Evolutionary conservation across 2,888 invertebrate genomes (phyloP).

Genomic region (Cerceris rybyensis): DNA sequence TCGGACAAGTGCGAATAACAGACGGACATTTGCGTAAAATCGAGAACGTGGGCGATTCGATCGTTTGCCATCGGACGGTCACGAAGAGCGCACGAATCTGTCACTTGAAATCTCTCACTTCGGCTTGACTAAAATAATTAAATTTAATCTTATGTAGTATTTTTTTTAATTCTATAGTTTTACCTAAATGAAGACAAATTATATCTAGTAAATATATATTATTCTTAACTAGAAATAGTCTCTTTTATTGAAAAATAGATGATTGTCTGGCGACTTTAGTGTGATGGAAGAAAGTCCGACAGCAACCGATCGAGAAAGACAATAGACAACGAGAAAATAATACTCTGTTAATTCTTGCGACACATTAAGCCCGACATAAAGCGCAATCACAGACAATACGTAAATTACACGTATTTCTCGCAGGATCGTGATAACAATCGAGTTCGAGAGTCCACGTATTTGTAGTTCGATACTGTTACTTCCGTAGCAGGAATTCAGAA

Average conservation of each 20-base stretch:
- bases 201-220: too few species aligned
- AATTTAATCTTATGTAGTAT: too few species aligned
- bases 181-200: too few species aligned
- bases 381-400: conserved; percentile 24
- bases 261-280: too few species aligned
- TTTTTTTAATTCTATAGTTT: too few species aligned
- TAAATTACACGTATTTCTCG: background rate
- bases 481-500: conserved; percentile 49
- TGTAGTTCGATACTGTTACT: conserved; percentile 31
- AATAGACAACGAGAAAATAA: conserved; percentile 27
- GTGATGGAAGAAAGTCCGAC: too few species aligned
- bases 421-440: background rate
- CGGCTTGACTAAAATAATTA: too few species aligned
- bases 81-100: too few species aligned
- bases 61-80: too few species aligned
- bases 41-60: background rate
- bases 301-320: conserved; percentile 1
- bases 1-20: conserved; percentile 36
- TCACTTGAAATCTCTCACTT: too few species aligned
- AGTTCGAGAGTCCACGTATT: conserved; percentile 8
- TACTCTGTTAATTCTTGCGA: conserved; percentile 41
- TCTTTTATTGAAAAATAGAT: too few species aligned
- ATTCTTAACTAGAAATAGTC: too few species aligned
- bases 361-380: conserved; percentile 42
- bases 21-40: background rate